Evolutionary conservation across 2,888 invertebrate species (phyloP), one percentile per base, ranked within the genome.

Genomic region (Tetranychus piercei): DNA sequence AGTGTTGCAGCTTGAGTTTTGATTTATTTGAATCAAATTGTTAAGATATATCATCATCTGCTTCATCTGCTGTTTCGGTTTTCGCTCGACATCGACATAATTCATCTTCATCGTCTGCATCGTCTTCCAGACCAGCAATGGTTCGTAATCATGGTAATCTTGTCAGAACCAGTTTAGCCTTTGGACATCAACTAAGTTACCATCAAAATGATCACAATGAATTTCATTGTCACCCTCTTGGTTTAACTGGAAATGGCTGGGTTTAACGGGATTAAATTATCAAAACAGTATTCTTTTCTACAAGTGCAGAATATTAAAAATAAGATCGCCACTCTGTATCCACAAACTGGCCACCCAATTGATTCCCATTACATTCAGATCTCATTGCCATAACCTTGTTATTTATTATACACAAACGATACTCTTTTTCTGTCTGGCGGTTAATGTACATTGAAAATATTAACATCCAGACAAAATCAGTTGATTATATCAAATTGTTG

Each of bases 161-260:
- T 73, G 77, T 77, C 22, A 76, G 75, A 75, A 77, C 77, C 20
- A 77, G 77, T 74, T 72, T 77, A 20, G 76, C 77, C 44, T 77
- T 75, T 70, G 74, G 77, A 73, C 75, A 77, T 72, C 75, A 77
- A 71, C 74, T 77, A 67, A 76, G 77, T 73, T 55, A 74, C 73
- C 64, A 75, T 74, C 64, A 75, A 75, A 20, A 75, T 75, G 66
- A 75, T 74, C 66, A 70, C 69, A 23, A 69, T 70, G 55, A 75
- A 66, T 70, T 74, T 73, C 72, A 76, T 74, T 71, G 72, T 73
- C 20, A 34, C 23, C 20, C 76, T 15, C 55, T 55, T 55, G 55
- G 55, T 15, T 55, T 55, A 55, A 55, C 55, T 15, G 55, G 55
- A 1, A 55, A 55, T 55, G 55, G 55, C 9, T 55, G 55, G 55